Evolutionary conservation across 2,888 invertebrate species (phyloP).

Genomic region (Cerastis leucographa): DNA sequence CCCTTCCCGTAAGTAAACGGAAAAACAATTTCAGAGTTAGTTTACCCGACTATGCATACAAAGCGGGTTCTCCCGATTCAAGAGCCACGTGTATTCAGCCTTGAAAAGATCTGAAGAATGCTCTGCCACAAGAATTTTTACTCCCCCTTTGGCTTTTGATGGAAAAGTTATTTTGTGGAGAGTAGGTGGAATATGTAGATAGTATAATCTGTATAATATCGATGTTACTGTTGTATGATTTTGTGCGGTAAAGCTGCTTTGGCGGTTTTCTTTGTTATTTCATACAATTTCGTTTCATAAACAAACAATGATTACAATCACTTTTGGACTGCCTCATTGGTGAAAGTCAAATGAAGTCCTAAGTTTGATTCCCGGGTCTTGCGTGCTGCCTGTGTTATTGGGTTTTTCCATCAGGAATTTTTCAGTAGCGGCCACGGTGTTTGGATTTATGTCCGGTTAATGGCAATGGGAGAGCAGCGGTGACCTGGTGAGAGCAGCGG

Average conservation of each 20-base stretch:
- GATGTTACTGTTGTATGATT: background rate
- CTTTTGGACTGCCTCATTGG: too few species aligned
- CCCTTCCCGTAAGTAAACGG: conserved; percentile 19
- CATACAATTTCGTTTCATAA: background rate
- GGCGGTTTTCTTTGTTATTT: background rate
- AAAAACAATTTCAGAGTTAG: conserved; percentile 57
- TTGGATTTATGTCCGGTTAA: too few species aligned
- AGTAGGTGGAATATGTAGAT: conserved; percentile 1
- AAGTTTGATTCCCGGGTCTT: too few species aligned
- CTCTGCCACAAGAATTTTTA: conserved; percentile 37
- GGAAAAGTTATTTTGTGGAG: conserved; percentile 28
- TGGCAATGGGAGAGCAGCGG: too few species aligned
- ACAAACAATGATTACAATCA: too few species aligned
- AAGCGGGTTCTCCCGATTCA: conserved; percentile 39
- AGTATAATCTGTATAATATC: background rate
- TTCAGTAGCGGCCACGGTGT: too few species aligned
- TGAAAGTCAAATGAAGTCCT: too few species aligned
- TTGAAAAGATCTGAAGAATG: conserved; percentile 54
- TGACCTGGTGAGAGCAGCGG: too few species aligned
- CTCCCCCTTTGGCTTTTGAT: conserved; percentile 41
- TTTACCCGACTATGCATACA: conserved; percentile 57
- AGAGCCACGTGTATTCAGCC: conserved; percentile 49
- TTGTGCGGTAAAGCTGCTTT: background rate
- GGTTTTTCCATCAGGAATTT: too few species aligned
- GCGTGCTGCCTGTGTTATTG: too few species aligned